These are phyloP conservation scores for Chymomyza costata DNA, from an alignment of 1,140 invertebrate genomes.

Conservation along the genomic window DNA sequence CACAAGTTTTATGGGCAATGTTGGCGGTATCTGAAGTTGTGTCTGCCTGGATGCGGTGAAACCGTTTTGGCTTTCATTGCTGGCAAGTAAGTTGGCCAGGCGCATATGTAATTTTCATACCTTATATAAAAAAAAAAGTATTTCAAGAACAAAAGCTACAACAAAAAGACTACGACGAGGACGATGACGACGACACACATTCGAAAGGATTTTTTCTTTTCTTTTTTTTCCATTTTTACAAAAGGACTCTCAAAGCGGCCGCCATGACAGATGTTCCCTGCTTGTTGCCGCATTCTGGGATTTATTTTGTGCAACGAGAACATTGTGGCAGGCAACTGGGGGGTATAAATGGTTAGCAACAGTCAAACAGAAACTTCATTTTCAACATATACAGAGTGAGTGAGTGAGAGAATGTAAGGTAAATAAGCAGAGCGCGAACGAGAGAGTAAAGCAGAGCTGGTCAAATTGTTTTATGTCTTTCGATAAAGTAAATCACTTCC, in stretches of 20 bases:
- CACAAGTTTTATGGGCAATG: constrained; percentile 27
- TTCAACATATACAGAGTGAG: no score
- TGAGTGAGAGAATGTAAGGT: not conserved
- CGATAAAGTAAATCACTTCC: constrained; percentile 62
- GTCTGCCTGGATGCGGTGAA: not conserved
- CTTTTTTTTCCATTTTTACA: constrained; percentile 22
- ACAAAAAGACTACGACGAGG: constrained; percentile 2
- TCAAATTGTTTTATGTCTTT: constrained; percentile 67
- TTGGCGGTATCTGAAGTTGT: not conserved
- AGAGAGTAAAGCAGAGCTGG: constrained; percentile 12
- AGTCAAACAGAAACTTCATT: not conserved
- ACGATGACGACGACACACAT: no score
- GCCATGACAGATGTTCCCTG: constrained; percentile 26
- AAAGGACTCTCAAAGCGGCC: constrained; percentile 14
- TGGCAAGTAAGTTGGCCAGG: not conserved
- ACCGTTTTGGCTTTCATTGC: constrained; percentile 11
- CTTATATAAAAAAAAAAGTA: constrained; percentile 42
- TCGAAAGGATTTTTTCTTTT: constrained; percentile 4
- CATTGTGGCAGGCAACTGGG: constrained; percentile 22
- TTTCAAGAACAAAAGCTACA: constrained; percentile 21
- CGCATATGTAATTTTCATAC: constrained; percentile 52
- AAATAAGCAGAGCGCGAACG: constrained; percentile 1
- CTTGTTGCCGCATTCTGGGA: no score
- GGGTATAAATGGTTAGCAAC: no score
- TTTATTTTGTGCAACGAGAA: no score